Percentiles rank a stretch among this genome's conserved stretches.
These are phyloP conservation scores for Tiphia femorata DNA, from an alignment of 2,888 invertebrate genomes.

Conservation along the genomic window DNA sequence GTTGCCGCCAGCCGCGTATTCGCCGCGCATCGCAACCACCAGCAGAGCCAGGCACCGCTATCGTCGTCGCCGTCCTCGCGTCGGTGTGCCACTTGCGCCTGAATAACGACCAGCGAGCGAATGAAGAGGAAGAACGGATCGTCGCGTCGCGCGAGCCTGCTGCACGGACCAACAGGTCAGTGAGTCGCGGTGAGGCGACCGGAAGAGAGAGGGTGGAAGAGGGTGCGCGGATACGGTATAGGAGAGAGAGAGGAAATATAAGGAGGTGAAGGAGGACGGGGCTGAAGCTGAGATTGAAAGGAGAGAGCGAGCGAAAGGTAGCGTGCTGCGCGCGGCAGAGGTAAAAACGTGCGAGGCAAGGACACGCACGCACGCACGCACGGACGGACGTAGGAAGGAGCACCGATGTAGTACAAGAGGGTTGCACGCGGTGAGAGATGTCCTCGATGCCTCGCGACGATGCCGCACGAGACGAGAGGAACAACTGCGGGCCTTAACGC, in stretches of 20 bases:
- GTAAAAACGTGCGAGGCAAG: not conserved
- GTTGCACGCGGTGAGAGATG: no score
- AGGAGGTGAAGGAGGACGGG: not conserved
- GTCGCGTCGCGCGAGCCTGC: not conserved
- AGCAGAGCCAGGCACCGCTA: no score
- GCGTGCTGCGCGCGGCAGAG: not conserved
- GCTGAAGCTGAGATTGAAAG: not conserved
- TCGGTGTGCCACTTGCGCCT: no score
- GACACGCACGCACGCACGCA: no score
- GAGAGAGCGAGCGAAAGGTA: not conserved
- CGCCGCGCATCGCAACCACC: no score
- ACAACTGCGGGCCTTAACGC: slow-evolving; percentile 32
- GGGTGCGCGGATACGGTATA: not conserved
- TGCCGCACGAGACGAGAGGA: slow-evolving; percentile 39
- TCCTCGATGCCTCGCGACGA: slow-evolving; percentile 54
- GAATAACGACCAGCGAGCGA: not conserved
- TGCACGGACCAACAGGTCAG: not conserved
- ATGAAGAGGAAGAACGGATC: not conserved
- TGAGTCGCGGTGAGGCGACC: not conserved
- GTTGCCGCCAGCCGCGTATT: no score
- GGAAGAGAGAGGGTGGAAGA: not conserved
- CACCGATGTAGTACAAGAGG: no score
- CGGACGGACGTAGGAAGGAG: no score
- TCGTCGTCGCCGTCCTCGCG: no score
- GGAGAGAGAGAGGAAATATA: not conserved